phyloP scores from a whole-genome alignment of 2,113 vertebrate species.

The Pao palembangensis region DNA sequence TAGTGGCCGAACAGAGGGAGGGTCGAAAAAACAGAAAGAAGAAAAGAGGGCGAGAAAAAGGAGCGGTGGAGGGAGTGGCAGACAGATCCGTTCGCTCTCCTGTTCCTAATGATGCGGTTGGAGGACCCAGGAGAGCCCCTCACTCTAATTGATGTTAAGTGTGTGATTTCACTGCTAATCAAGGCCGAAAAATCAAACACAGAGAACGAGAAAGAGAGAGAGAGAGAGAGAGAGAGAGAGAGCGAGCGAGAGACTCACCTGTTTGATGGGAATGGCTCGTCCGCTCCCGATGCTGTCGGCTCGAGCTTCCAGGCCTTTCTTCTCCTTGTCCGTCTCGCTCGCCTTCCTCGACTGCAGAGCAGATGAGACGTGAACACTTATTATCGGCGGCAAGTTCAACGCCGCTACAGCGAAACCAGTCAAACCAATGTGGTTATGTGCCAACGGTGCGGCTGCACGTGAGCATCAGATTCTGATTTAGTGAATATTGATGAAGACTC shows the following conservation, averaged over 20 bases:
- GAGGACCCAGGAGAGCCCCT: constrained; percentile 86
- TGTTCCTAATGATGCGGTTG: constrained; percentile 94
- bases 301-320: constrained; percentile 91
- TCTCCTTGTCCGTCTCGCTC: constrained; percentile 96
- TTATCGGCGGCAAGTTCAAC: neutral
- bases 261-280: constrained; percentile 98
- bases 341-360: constrained; percentile 92
- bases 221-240: neutral
- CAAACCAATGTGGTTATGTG: too few relatives aligned
- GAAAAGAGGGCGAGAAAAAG: constrained; percentile 35
- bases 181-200: constrained; percentile 70
- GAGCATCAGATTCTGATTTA: too few relatives aligned
- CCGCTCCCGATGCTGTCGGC: constrained; percentile 98
- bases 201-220: neutral
- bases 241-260: constrained; percentile 76
- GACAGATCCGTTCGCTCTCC: constrained; percentile 76
- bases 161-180: constrained; percentile 90
- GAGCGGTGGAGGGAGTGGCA: constrained; percentile 8
- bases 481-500: too few relatives aligned
- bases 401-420: too few relatives aligned
- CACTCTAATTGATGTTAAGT: constrained; percentile 98
- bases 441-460: too few relatives aligned
- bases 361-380: constrained; percentile 7
- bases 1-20: constrained; percentile 45
- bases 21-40: constrained; percentile 18